These are phyloP conservation scores for Erpornis zantholeuca DNA, from an alignment of 2,113 vertebrate species.

Conservation along the genomic window DNA sequence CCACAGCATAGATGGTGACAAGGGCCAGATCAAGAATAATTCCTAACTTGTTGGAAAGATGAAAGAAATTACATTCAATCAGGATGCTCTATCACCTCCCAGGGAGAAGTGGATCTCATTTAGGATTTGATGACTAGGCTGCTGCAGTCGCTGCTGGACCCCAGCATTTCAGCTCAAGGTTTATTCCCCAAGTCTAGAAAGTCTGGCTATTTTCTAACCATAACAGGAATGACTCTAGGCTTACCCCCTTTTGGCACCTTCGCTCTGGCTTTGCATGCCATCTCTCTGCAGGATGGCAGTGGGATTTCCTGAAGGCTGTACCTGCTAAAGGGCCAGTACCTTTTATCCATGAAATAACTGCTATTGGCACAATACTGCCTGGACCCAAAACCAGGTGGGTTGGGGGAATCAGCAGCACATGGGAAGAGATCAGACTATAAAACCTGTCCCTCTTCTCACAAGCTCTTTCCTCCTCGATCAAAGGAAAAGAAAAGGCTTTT, in stretches of 20 bases:
- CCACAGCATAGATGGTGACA: not conserved
- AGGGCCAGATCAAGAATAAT: not conserved
- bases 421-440: not conserved
- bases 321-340: not conserved
- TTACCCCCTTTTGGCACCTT: not conserved
- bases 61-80: not conserved
- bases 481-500: not conserved
- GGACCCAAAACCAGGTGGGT: accelerated
- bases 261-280: not conserved
- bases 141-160: not conserved
- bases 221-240: not conserved
- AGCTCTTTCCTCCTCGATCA: not conserved
- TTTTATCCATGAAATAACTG: not conserved
- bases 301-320: not conserved
- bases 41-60: not conserved
- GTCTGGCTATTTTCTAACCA: not conserved
- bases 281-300: not conserved
- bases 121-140: not conserved
- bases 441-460: not conserved
- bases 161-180: not conserved
- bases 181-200: not conserved
- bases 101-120: not conserved
- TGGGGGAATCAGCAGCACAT: not conserved
- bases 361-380: not conserved
- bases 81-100: not conserved